These are phyloP conservation scores for Probaryconus sp. DNA, from an alignment of 1,140 invertebrate species.

Conservation along the genomic window DNA sequence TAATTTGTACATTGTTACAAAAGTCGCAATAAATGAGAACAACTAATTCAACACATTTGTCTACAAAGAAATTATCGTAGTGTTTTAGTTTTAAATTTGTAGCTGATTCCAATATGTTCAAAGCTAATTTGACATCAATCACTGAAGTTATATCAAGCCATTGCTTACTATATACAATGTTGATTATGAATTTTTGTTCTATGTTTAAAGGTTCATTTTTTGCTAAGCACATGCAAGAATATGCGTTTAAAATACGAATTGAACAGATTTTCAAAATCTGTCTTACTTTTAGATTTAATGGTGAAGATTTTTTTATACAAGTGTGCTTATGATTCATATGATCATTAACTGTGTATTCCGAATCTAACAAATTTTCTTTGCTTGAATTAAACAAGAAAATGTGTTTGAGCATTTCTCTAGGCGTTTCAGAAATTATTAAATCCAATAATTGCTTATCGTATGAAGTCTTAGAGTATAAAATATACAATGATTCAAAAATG, in stretches of 20 bases:
- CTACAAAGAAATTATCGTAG: slow-evolving; percentile 3
- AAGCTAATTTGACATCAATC: slow-evolving; percentile 24
- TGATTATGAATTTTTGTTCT: not conserved
- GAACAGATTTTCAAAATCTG: slow-evolving; percentile 37
- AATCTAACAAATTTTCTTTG: slow-evolving; percentile 4
- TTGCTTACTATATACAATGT: slow-evolving; percentile 30
- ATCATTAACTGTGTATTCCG: not conserved
- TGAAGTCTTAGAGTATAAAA: slow-evolving; percentile 31
- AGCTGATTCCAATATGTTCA: slow-evolving; percentile 27
- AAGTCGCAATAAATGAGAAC: slow-evolving; percentile 29
- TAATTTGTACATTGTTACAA: slow-evolving; percentile 13
- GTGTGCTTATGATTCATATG: slow-evolving; percentile 28
- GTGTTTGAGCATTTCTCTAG: slow-evolving; percentile 22
- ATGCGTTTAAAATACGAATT: slow-evolving; percentile 32
- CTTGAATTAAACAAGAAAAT: slow-evolving; percentile 15
- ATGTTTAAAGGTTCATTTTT: slow-evolving; percentile 1
- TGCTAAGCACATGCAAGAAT: slow-evolving; percentile 17
- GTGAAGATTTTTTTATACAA: not conserved
- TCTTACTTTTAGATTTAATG: slow-evolving; percentile 11
- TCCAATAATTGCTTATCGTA: slow-evolving; percentile 7
- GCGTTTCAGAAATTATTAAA: slow-evolving; percentile 9
- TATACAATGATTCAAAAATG: slow-evolving; percentile 43
- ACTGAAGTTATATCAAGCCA: slow-evolving; percentile 13
- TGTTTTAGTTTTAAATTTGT: not conserved
- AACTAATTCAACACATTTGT: not conserved